These are phyloP conservation scores for Anastatus disparis DNA, from an alignment of 1,140 invertebrate species.

Conservation along the genomic window DNA sequence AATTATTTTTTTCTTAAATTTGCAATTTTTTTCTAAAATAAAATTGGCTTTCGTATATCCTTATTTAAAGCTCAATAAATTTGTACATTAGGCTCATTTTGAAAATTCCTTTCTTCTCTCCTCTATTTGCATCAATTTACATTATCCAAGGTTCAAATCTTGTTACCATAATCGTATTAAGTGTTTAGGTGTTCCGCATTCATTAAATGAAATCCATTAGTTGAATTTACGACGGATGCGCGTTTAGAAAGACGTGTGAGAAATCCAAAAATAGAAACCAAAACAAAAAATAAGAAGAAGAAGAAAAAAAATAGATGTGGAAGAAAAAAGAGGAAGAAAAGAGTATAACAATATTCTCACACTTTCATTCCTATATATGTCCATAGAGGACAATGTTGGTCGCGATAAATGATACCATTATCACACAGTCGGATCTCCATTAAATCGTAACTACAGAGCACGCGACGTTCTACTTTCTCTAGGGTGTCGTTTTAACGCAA, in stretches of 20 bases:
- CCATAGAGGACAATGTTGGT: slow-evolving; percentile 4
- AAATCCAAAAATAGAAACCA: too few relatives aligned
- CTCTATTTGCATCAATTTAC: too few relatives aligned
- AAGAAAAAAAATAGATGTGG: too few relatives aligned
- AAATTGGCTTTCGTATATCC: too few relatives aligned
- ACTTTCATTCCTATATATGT: neutral
- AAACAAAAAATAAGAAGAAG: too few relatives aligned
- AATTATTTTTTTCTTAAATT: too few relatives aligned
- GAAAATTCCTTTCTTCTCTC: too few relatives aligned
- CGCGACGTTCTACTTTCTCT: slow-evolving; percentile 18
- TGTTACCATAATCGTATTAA: slow-evolving; percentile 15
- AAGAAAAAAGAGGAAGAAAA: neutral
- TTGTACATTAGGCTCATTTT: too few relatives aligned
- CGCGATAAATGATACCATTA: slow-evolving; percentile 41
- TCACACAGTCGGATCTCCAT: slow-evolving; percentile 36
- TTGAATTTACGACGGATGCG: neutral
- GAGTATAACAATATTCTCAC: too few relatives aligned
- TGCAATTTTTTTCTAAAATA: too few relatives aligned
- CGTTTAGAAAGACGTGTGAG: neutral
- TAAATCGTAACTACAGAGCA: slow-evolving; percentile 30
- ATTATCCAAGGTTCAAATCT: too few relatives aligned
- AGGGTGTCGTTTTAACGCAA: neutral
- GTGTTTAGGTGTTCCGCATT: neutral
- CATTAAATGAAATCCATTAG: slow-evolving; percentile 20
- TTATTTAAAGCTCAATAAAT: too few relatives aligned